phyloP scores from a whole-genome alignment of 2,888 invertebrate genomes.

The Lasioglossum marginatum region DNA sequence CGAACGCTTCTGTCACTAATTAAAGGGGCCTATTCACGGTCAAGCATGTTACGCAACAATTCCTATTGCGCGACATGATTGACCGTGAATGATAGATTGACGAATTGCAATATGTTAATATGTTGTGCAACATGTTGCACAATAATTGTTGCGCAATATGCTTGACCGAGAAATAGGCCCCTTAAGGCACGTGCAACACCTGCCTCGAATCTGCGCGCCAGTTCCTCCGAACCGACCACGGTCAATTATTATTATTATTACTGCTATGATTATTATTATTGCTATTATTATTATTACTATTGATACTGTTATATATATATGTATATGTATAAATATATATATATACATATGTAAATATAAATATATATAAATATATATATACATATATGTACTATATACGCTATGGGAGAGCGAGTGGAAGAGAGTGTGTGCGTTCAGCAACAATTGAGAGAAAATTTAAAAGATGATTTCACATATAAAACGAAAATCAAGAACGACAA shows the following conservation, averaged over 20 bases:
- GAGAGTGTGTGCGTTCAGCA: neutral
- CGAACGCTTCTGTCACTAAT: constrained; percentile 19
- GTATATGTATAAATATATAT: constrained; percentile 39
- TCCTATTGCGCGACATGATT: no score
- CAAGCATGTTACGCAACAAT: no score
- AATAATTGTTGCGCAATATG: no score
- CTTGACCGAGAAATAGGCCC: no score
- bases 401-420: neutral
- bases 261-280: constrained; percentile 17
- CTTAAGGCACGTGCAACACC: constrained; percentile 38
- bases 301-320: constrained; percentile 47
- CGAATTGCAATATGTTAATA: no score
- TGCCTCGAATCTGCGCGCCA: constrained; percentile 51
- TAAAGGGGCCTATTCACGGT: no score
- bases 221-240: constrained; percentile 61
- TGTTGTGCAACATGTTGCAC: no score
- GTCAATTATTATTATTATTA: constrained; percentile 60
- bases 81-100: no score
- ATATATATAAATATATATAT: constrained; percentile 45
- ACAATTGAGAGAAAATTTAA: neutral
- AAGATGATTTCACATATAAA: neutral
- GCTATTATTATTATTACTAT: constrained; percentile 27
- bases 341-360: constrained; percentile 19
- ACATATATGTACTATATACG: constrained; percentile 32
- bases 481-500: neutral